Evolutionary conservation across 2,888 invertebrate species (phyloP), one percentile per base, ranked within the genome.

Genomic region (Hylaea fasciaria): DNA sequence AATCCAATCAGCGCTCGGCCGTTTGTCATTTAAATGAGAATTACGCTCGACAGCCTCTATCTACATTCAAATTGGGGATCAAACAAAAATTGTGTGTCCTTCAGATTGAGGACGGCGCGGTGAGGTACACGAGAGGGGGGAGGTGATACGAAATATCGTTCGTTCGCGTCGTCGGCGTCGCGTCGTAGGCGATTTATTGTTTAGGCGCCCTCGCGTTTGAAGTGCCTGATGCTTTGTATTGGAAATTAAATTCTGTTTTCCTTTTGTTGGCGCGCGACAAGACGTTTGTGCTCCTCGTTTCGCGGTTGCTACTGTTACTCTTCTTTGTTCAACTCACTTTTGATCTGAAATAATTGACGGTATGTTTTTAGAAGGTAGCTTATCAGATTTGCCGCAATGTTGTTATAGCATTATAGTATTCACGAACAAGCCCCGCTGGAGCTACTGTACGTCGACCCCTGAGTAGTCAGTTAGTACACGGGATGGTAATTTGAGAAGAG

Each of bases 51-150:
- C 67, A 72, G 65, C 65, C 71, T 74, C 72, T 69, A 81, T 82
- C 77, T 80, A 74, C 77, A 83, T 83, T 79, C 73, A 81, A 83
- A 85, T 83, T 81, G 74, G 66, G 80, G 81, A 81, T 84, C 81
- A 81, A 83, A 82, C 78, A 78, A 81, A 82, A 80, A 81, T 78
- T 71, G 70, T 62, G 70, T 63, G 65, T 66, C 70, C 61, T 68
- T 67, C 52, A 65, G 51, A 43, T 54, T 28, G 46, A 39, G 45
- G 40, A 32, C 10, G 45, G 12, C 7, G 46, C 4, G 44, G 48
- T 4, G 39, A 14, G 47, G 12, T 32, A 14, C 14, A 32, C 0
- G 51, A 8, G 39, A 22, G 51, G 22, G 43, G 10, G 14, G 57
- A 13, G 22, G 47, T 5, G 41, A 50, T 41, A 51, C 41, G 41